Evolutionary conservation across 2,888 invertebrate species (phyloP), one percentile per base, ranked within the genome.

Genomic region (Tipula helvola): DNA sequence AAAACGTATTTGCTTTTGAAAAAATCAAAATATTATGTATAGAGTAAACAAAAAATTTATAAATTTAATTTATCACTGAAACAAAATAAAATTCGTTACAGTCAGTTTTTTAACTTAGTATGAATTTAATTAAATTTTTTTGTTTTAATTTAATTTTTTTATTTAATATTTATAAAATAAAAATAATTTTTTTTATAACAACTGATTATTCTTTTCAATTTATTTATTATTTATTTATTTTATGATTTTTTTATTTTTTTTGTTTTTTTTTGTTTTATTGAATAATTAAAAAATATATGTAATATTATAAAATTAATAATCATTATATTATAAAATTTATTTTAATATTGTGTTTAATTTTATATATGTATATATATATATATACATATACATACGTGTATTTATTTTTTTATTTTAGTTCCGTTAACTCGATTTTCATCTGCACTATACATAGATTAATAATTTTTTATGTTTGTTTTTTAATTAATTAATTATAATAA

Each of bases 341-440:
- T 41, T 39, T 84, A 84, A 84, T 84, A 84, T 84, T 84, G 39
- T 84, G 39, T 39, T 84, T 39, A 84, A 16, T 84, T 39, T 84
- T 84, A 84, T 36, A 84, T 71, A 71, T 52, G n/a, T 44, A 44
- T 44, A 44, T 44, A 44, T 44, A 44, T 44, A 44, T 44, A 44
- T 44, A 44, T 44, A 44, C 8, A 44, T 44, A 44, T 44, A 44
- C 36, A 83, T 36, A 83, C 16, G 28, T 71, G 28, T 71, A 28
- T 71, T 28, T 28, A 10, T 71, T 28, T 84, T 41, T 16, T 39
- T 39, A 13, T 84, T 83, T 84, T 84, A 84, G 84, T 84, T 84
- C 84, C 84, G 84, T 84, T 84, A 39, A 41, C 84, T 84, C 84
- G 84, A 84, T 41, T 18, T 71, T 84, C 39, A 84, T 84, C 84